Conservation (phyloP, 2,888 invertebrate species). For the Buathra laborator region DNA sequence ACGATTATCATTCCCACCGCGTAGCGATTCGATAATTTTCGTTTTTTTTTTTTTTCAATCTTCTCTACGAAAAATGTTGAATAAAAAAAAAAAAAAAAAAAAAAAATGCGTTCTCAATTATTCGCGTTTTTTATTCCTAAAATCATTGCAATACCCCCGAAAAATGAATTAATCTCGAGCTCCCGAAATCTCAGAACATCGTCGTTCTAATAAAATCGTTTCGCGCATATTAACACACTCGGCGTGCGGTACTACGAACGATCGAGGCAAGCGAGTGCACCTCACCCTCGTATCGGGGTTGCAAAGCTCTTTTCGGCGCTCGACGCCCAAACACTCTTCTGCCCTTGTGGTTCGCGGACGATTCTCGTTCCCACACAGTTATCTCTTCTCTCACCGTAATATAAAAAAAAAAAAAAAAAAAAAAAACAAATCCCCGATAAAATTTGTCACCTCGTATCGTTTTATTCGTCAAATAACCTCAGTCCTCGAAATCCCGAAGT, state of each 20-base stretch:
- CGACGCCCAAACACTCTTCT: background rate
- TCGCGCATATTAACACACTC: background rate
- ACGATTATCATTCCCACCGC: background rate
- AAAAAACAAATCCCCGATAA: no score
- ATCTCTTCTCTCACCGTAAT: background rate
- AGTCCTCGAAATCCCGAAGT: no score
- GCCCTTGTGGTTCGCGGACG: background rate
- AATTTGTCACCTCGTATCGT: background rate
- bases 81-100: no score
- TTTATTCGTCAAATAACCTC: background rate
- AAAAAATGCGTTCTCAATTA: no score
- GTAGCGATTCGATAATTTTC: background rate
- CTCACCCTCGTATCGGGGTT: background rate
- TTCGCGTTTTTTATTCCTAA: no score
- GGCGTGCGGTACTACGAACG: background rate
- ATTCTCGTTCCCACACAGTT: background rate
- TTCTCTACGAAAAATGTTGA: no score
- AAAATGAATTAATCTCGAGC: no score
- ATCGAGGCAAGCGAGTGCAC: background rate
- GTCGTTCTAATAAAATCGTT: background rate
- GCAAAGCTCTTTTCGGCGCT: slow-evolving; percentile 19
- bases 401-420: background rate
- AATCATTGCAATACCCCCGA: no score
- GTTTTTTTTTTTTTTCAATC: no score
- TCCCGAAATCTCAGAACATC: background rate